Evolutionary conservation across 2,113 vertebrate genomes (phyloP).

Genomic region (Equus przewalskii): DNA sequence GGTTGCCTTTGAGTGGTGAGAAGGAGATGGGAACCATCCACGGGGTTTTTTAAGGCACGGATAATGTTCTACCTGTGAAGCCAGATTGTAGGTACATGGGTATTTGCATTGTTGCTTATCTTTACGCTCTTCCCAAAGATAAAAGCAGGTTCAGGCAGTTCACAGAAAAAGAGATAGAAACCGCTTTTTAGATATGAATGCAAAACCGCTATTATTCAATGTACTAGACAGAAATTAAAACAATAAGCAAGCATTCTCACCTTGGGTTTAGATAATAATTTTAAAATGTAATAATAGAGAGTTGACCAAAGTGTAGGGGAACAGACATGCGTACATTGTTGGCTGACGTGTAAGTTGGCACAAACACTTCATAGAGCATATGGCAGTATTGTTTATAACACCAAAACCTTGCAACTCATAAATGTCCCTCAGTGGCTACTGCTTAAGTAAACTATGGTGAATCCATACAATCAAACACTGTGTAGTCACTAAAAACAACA

Average conservation of each 20-base stretch:
- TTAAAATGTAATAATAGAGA: not conserved
- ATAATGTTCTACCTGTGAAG: not conserved
- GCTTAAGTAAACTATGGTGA: not conserved
- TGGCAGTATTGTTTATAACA: not conserved
- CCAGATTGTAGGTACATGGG: not conserved
- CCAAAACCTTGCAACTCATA: not conserved
- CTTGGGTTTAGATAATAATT: not conserved
- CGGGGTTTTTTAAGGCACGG: not conserved
- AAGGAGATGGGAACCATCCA: not conserved
- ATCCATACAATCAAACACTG: not conserved
- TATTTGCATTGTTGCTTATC: not conserved
- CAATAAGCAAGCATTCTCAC: not conserved
- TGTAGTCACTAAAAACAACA: not conserved
- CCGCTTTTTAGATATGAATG: not conserved
- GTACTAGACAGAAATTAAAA: constrained; percentile 20
- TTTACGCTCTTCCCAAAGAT: not conserved
- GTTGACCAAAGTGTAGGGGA: not conserved
- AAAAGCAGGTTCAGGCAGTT: not conserved
- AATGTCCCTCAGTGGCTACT: not conserved
- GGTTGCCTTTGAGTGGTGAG: not conserved
- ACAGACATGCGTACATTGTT: not conserved
- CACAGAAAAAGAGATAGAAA: not conserved
- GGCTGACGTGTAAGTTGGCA: not conserved
- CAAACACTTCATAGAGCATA: not conserved
- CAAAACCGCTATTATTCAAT: not conserved